These are phyloP conservation scores for Dysidea cf. avara DNA, from an alignment of 37 sponge, comb jelly and placozoan species.

Conservation along the genomic window DNA sequence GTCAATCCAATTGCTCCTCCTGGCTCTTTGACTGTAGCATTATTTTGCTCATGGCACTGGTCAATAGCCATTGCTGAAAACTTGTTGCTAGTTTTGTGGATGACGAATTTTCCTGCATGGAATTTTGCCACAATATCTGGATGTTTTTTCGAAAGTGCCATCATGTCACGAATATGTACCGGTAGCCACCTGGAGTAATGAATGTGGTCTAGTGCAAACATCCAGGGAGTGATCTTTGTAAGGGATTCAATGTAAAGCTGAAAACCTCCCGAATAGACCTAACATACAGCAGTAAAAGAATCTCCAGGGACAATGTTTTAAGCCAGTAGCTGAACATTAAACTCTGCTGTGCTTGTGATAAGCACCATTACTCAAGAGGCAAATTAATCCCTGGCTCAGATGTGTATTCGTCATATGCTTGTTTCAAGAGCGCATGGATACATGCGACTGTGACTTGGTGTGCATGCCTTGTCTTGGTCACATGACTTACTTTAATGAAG, in stretches of 20 bases:
- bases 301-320: conserved; percentile 16
- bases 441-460: background rate
- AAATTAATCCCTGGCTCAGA: background rate
- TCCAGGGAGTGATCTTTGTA: conserved; percentile 13
- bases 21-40: conserved; percentile 9
- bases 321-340: conserved; percentile 12
- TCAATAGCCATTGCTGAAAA: conserved; percentile 10
- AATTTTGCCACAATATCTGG: too few species aligned
- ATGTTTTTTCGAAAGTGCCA: too few species aligned
- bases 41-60: conserved; percentile 35
- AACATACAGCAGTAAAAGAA: conserved; percentile 8
- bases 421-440: background rate
- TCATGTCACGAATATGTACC: too few species aligned
- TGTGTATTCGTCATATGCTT: background rate
- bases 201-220: conserved; percentile 14
- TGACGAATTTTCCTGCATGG: background rate
- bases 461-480: background rate
- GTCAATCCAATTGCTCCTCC: background rate
- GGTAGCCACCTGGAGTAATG: too few species aligned
- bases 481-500: background rate
- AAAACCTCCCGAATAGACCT: conserved; percentile 25
- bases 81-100: background rate
- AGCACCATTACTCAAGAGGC: background rate
- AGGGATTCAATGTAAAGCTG: conserved; percentile 2
- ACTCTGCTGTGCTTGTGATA: conserved; percentile 2